Base-by-base conservation (phyloP, 2,113 vertebrate genomes). In the Pyxicephalus adspersus region DNA sequence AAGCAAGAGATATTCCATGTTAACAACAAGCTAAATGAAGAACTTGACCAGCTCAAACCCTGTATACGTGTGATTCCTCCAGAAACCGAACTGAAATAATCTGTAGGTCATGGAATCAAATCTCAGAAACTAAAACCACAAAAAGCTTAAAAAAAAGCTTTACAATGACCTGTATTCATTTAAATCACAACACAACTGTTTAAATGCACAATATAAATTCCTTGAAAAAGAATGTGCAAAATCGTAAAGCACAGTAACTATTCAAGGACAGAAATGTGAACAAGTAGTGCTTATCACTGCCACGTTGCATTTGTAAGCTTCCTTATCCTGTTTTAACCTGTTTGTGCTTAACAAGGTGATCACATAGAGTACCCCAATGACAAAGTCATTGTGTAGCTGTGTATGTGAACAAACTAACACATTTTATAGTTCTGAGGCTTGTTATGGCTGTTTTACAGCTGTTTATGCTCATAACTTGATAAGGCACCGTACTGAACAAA, bases 11-110 rank as follows among this genome's bases (percentile, higher is more conserved):
- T 74, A 3, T 79, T 71, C 31, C 29, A 58, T 25, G 70, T 19
- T 16, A 70, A 60, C 66, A 80, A 83, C 38, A 80, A 80, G 25
- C 7, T 52, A 15, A 83, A 77, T 22, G 81, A 70, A 29, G 18
- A 77, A n/a, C 68, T 70, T 28, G 54, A 60, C 28, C 4, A 26
- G 8, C 17, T 66, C 9, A 22, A 52, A 17, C 22, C 60, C 23
- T 29, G 2, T 17, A 58, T 75, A 45, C 28, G 28, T 51, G 18
- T 80, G 20, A 72, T 67, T 2, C 67, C 78, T 5, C 58, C 78
- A 34, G 34, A 72, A 63, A 80, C 78, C 34, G 26, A 64, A 72
- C 19, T 72, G 20, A 72, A 63, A 25, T 70, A 26, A 80, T 5
- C 3, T 5, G 0, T 8, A 38, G 29, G 17, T 45, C 38, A 45